Base-by-base conservation (phyloP, 2,113 vertebrate genomes). In the Corythornis cristatus region DNA sequence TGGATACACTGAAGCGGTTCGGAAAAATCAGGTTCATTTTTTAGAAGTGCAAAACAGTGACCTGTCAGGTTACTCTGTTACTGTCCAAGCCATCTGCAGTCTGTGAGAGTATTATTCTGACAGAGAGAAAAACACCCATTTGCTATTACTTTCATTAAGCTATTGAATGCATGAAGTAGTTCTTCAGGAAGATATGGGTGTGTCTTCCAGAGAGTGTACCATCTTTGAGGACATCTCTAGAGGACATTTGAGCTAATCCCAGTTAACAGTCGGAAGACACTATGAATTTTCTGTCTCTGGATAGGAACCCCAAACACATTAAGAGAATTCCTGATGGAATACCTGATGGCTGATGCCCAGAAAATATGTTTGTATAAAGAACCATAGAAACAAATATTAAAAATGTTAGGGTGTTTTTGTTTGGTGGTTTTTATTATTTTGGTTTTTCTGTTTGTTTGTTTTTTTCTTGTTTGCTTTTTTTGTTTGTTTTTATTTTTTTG, bases 1-100 rank as follows among this genome's bases (percentile, higher is more conserved):
- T 58, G 6, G 5, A 15, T 56, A 5, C 3, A 19, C 7, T 3
- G 15, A 0, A 1, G 3, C 26, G 3, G 3, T 12, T 58, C 22
- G 19, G 25, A 40, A 81, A 70, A 56, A 51, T 6, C 4, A 10
- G 3, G 2, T 75, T 54, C 0, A 2, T 56, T 86, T 93, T 25
- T 73, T 22, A 35, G 8, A 6, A 28, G 3, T 12, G 18, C 4
- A 89, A 57, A 79, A 10, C 21, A 71, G 6, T 29, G 13, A 31
- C 8, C 7, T 56, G 7, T 60, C 57, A 66, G 7, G 40, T 75
- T 43, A 15, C 13, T 15, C 8, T 56, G 4, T 3, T 67, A 48
- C 6, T 57, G 26, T 7, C 21, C 16, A 72, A 84, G 11, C 5
- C 26, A 26, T 7, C 35, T 50, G 46, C 5, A 4, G 14, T 50